Percentiles rank a stretch among this genome's conserved stretches.
phyloP scores from a whole-genome alignment of 2,113 vertebrate species.

The Psittacula cyanocephala region DNA sequence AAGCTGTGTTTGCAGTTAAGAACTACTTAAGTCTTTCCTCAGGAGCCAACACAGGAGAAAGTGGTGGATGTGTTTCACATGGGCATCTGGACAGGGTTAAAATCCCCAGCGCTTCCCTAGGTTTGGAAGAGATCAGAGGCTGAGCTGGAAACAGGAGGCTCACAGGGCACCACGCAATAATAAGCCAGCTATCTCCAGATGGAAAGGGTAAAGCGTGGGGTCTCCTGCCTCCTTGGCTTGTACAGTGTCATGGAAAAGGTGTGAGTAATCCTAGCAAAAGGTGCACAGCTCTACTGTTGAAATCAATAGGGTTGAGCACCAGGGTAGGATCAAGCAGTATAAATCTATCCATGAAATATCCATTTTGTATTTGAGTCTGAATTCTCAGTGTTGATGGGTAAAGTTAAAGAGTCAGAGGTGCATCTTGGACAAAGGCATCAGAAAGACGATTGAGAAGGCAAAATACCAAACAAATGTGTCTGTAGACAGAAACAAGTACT shows the following conservation, averaged over 20 bases:
- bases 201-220: not conserved
- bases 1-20: not conserved
- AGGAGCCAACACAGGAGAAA: not conserved
- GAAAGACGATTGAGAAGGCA: not conserved
- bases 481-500: not conserved
- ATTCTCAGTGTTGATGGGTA: not conserved
- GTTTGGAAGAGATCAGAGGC: not conserved
- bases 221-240: not conserved
- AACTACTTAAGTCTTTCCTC: not conserved
- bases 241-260: not conserved
- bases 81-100: constrained; percentile 2
- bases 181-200: not conserved
- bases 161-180: not conserved
- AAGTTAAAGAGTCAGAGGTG: not conserved
- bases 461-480: fast-evolving
- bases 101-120: not conserved
- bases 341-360: not conserved
- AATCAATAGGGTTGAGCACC: not conserved
- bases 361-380: not conserved
- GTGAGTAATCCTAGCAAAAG: not conserved
- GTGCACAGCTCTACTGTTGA: not conserved
- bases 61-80: fast-evolving
- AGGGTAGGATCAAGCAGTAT: not conserved
- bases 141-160: not conserved
- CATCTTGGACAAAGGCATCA: not conserved